These are phyloP conservation scores for Lamellibrachia satsuma DNA, from an alignment of 2,888 invertebrate genomes.

Conservation along the genomic window DNA sequence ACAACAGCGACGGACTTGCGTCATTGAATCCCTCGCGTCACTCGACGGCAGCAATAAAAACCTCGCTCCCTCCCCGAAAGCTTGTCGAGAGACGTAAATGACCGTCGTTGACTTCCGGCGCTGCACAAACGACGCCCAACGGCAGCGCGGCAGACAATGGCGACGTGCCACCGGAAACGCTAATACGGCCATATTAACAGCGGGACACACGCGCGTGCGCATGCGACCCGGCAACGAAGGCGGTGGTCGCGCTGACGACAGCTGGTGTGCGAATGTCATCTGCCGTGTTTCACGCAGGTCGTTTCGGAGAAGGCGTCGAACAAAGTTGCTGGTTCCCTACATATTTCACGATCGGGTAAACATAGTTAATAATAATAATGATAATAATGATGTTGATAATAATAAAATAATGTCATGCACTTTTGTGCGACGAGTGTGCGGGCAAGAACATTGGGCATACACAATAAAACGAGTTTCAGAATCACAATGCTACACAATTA, in stretches of 20 bases:
- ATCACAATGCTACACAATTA: too few relatives aligned
- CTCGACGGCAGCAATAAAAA: not conserved
- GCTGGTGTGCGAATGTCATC: too few relatives aligned
- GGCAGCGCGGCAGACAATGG: not conserved
- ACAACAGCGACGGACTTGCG: not conserved
- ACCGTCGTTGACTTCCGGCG: not conserved
- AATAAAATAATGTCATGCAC: too few relatives aligned
- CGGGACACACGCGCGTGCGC: not conserved
- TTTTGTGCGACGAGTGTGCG: too few relatives aligned
- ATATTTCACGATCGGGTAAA: too few relatives aligned
- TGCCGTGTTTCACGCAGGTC: too few relatives aligned
- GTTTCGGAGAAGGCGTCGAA: too few relatives aligned
- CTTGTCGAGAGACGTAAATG: not conserved
- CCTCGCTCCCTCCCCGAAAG: not conserved
- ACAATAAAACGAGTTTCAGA: too few relatives aligned
- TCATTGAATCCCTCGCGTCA: not conserved
- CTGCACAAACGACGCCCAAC: slow-evolving; percentile 8
- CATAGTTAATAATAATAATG: too few relatives aligned
- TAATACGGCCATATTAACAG: not conserved
- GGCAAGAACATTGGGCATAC: too few relatives aligned
- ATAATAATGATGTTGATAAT: too few relatives aligned
- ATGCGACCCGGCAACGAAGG: not conserved
- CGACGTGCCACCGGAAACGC: not conserved
- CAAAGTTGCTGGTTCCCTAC: too few relatives aligned
- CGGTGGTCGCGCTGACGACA: not conserved